Conservation (phyloP, 2,113 vertebrate species). For the Tichodroma muraria region DNA sequence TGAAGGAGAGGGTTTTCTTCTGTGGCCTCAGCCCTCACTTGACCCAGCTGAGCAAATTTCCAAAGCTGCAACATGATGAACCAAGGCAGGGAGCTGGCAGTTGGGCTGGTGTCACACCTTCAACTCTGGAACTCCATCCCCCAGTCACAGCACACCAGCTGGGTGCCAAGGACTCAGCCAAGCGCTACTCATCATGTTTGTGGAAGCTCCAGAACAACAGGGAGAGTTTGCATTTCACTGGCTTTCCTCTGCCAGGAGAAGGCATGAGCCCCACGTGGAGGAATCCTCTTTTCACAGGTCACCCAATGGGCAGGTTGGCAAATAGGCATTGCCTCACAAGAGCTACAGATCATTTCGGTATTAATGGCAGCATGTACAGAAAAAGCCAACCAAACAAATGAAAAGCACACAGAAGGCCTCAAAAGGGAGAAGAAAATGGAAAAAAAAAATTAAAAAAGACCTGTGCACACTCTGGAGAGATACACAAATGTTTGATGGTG, state of each 20-base stretch:
- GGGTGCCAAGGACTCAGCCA: neutral
- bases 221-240: neutral
- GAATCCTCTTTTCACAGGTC: neutral
- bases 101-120: fast-evolving
- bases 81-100: fast-evolving
- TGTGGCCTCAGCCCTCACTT: neutral
- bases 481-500: neutral
- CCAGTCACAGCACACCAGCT: neutral
- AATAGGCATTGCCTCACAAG: neutral
- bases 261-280: neutral
- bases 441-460: neutral
- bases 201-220: neutral
- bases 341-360: neutral
- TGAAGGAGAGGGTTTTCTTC: neutral
- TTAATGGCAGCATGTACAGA: neutral
- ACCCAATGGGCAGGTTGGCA: neutral
- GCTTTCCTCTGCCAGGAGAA: neutral
- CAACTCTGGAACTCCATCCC: neutral
- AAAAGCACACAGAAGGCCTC: neutral
- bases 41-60: neutral
- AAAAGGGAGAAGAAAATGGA: neutral
- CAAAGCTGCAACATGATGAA: neutral
- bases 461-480: neutral
- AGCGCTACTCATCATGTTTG: neutral
- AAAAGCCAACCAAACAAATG: neutral